Conservation (phyloP, 2,888 invertebrate species). For the Petrophora chlorosata region DNA sequence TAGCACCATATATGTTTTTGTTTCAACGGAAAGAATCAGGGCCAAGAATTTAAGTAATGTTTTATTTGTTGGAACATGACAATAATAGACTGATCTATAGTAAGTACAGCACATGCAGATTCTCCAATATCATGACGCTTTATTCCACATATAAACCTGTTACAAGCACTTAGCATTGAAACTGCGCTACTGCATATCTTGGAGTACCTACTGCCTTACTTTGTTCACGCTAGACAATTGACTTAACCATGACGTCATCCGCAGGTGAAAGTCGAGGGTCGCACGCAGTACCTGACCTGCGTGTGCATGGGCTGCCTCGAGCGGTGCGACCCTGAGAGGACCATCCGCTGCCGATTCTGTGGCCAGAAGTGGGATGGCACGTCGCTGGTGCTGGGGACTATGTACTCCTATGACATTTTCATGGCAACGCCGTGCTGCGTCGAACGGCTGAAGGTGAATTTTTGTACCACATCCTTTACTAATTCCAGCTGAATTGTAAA, state of each 20-base stretch:
- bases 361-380: conserved; percentile 96
- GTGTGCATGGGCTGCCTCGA: conserved; percentile 98
- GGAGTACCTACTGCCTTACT: neutral
- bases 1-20: too few species aligned
- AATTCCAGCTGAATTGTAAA: too few species aligned
- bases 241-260: conserved; percentile 35
- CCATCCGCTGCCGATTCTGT: conserved; percentile 93
- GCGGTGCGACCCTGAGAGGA: conserved; percentile 89
- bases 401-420: conserved; percentile 99
- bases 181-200: too few species aligned
- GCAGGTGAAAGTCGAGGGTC: conserved; percentile 95
- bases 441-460: conserved; percentile 92
- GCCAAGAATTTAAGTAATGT: too few species aligned
- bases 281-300: conserved; percentile 94
- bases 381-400: conserved; percentile 96
- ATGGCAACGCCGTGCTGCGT: conserved; percentile 98
- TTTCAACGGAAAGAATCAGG: too few species aligned
- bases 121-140: too few species aligned
- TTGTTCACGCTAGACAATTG: neutral
- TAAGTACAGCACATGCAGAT: too few species aligned
- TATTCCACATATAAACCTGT: too few species aligned
- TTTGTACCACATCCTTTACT: neutral
- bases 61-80: too few species aligned
- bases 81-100: too few species aligned
- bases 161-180: too few species aligned